Evolutionary conservation across 2,888 invertebrate genomes (phyloP).

Genomic region (Sphinx pinastri): DNA sequence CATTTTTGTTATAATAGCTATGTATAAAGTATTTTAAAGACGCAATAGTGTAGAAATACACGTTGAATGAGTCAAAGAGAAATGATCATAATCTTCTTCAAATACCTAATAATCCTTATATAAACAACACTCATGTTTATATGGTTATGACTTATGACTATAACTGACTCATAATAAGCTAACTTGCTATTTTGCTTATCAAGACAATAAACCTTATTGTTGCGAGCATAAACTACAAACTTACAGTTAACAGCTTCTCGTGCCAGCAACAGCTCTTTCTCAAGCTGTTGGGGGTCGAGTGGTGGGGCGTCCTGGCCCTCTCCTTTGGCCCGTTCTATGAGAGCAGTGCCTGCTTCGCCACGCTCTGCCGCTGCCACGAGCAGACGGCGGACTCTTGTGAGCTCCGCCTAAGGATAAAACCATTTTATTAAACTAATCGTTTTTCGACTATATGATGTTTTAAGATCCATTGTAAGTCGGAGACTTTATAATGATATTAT

Average conservation of each 20-base stretch:
- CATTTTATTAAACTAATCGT: neutral
- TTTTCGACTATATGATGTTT: neutral
- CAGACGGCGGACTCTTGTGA: conserved; percentile 87
- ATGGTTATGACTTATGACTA: too few relatives aligned
- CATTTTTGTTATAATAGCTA: neutral
- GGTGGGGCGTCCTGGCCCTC: conserved; percentile 79
- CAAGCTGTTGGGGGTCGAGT: conserved; percentile 84
- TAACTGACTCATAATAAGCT: too few relatives aligned
- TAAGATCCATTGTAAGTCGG: too few relatives aligned
- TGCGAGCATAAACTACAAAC: conserved; percentile 33
- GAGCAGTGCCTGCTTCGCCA: conserved; percentile 78
- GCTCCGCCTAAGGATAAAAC: conserved; percentile 82
- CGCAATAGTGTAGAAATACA: neutral
- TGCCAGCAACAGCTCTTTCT: conserved; percentile 89
- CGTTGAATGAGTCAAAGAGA: neutral
- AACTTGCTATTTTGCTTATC: too few relatives aligned
- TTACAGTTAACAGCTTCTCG: conserved; percentile 89
- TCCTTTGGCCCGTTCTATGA: conserved; percentile 84
- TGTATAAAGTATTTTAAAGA: too few relatives aligned
- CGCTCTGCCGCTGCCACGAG: conserved; percentile 86
- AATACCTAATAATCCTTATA: neutral
- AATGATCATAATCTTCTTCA: neutral
- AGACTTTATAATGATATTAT: too few relatives aligned
- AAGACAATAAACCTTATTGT: too few relatives aligned
- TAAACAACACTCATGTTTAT: too few relatives aligned